phyloP scores from a whole-genome alignment of 2,888 invertebrate genomes.

The Phlogophora meticulosa region DNA sequence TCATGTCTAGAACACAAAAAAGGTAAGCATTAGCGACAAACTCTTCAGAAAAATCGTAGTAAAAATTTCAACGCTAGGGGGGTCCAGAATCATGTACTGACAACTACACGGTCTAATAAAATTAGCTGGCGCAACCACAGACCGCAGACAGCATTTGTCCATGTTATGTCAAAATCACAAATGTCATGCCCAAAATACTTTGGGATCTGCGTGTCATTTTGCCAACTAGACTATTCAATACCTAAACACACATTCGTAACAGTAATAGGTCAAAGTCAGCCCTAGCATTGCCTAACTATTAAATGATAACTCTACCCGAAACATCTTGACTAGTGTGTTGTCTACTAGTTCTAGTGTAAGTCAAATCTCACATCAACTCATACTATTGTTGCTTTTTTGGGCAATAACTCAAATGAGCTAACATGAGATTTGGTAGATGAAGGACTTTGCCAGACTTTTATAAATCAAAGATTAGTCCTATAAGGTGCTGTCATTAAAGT shows the following conservation, averaged over 20 bases:
- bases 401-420: not conserved
- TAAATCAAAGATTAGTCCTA: not conserved
- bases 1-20: constrained; percentile 15
- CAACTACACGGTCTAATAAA: too few relatives aligned
- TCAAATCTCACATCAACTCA: not conserved
- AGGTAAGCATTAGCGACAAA: not conserved
- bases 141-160: not conserved
- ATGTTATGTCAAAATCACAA: not conserved
- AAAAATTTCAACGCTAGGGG: too few relatives aligned
- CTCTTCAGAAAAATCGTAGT: too few relatives aligned
- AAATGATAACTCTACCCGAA: not conserved
- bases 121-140: not conserved
- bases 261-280: not conserved
- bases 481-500: constrained; percentile 11
- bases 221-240: not conserved
- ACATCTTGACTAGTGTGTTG: not conserved
- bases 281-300: too few relatives aligned
- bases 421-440: not conserved
- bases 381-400: not conserved
- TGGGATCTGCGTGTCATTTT: not conserved
- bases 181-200: constrained; percentile 11
- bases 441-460: not conserved
- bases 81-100: too few relatives aligned
- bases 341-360: not conserved
- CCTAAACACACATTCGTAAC: not conserved